Base-by-base conservation (phyloP, 2,888 invertebrate species). In the Galeopsomyia nigrocyanea region DNA sequence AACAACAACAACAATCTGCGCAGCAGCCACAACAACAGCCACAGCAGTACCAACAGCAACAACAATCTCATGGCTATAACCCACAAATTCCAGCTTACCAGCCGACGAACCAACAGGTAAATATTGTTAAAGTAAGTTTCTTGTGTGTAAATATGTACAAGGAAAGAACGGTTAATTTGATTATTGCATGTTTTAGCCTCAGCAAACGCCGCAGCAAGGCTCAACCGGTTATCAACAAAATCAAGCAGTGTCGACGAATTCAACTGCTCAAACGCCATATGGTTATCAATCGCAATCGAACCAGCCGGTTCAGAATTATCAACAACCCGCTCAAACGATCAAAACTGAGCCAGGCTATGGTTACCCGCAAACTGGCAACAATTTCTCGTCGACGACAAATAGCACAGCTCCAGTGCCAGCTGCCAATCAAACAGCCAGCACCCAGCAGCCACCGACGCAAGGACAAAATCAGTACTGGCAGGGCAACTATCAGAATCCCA, bases 401-500 rank as follows among this genome's bases (percentile, higher is more conserved):
- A 39, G 47, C 78, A 5, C 1, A 55, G 0, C 68, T 19, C 71
- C 68, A 60, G 53, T 71, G 14, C 39, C 73, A 9, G 14, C 77
- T 14, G 71, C 76, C 22, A 78, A 76, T 76, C 68, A 81, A 14
- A 72, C 79, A 5, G 49, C 77, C 0, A 80, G 76, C 73, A 65
- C 79, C 1, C 77, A 75, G 16, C 75, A 73, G 22, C 46, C 77
- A 19, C 68, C 67, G 1, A 21, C 55, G 3, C 77, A 77, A 68
- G 62, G 58, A 3, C 75, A 84, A 14, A 83, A 86, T 71, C 80
- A 83, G n/a, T 84, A 82, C 55, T 86, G 85, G 86, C 86, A 86
- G 72, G 78, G 83, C 21, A 88, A 87, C 53, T 89, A 88, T 77
- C 87, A 87, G 39, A 84, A 84, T 21, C 82, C 81, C 68, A 80